Base-by-base conservation (phyloP, 2,888 invertebrate species). In the Athalia circularis region DNA sequence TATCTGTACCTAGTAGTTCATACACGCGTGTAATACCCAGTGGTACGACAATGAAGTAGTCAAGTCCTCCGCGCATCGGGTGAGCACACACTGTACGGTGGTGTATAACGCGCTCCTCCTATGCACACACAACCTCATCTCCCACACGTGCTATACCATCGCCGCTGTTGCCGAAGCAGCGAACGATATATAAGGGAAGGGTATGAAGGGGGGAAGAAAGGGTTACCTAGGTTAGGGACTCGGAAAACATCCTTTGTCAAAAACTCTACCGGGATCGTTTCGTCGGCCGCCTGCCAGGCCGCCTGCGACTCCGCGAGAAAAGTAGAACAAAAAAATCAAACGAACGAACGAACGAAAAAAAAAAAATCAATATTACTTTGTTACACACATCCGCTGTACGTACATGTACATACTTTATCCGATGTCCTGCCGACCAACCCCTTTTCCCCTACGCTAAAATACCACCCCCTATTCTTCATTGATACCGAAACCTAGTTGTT, bases 191-290 rank as follows among this genome's bases (percentile, higher is more conserved):
- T 59, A 68, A 52, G 15, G 57, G 57, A 68, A 13, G 79, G 78
- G 76, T 70, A 79, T 80, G 77, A 77, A 79, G 80, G 80, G 74
- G 80, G 80, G 80, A 79, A 81, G 87, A 86, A 89, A 89, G 88
- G 89, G 89, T 89, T 89, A 86, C 88, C 90, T 88, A 89, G 89
- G 89, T 89, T 89, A 89, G 89, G 88, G 88, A 89, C 88, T 88
- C 84, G 89, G 88, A 89, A 89, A 90, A 89, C 88, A 89, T 88
- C 88, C 88, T 90, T 89, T 90, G 89, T 89, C 88, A 87, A 88
- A 72, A 88, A 88, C 88, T 88, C 89, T 87, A 87, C 87, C 88
- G 88, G 87, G 88, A 88, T 86, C 87, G 88, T 13, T 13, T 62
- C 8, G 29, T 29, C 29, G 29, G 29, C 29, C 29, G 29, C 57